Evolutionary conservation across 1,140 invertebrate genomes (phyloP), one percentile per base, ranked within the genome.

Genomic region (Eulimnadia texana): DNA sequence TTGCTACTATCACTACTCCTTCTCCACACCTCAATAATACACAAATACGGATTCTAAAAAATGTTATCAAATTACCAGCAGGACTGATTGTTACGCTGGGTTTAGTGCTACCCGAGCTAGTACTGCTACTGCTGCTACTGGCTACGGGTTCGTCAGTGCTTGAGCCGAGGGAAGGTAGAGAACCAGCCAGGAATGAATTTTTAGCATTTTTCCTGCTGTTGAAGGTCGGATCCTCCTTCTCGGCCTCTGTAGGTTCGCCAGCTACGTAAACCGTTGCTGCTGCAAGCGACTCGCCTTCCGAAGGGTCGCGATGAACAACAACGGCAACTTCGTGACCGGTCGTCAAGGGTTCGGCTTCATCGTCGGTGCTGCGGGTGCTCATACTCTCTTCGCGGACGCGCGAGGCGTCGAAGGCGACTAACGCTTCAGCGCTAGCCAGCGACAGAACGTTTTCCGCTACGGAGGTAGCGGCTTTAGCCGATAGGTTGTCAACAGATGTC

Each of bases 401-500:
- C 33, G 33, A 42, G 33, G 33, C 6, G 3, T 63, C 57, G 51
- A 68, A 61, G 19, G 65, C 64, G 16, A 84, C 79, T 24, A 82
- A 78, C 28, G 86, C 84, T 71, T 89, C 85, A 3, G 84, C 82
- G 55, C 86, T 84, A 13, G 89, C 86, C 60, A 90, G 83, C 47
- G 84, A 87, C 53, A 92, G 74, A 62, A 93, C 81, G 70, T 80
- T 86, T 67, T 95, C 90, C 3, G 91, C 86, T 67, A 96, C 87
- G 50, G 89, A 87, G 72, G 93, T 88, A 10, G 90, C 90, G 63
- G 91, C 84, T 79, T 94, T 86, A 63, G 29, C 57, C 20, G 50
- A 59, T 56, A 94, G 77, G 76, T 91, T 93, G 71, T 93, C 91
- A 2, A 88, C 88, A 23, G 89, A 92, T 1, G 87, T 87, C 10